Conservation (phyloP, 1,140 invertebrate genomes). For the Ips typographus region DNA sequence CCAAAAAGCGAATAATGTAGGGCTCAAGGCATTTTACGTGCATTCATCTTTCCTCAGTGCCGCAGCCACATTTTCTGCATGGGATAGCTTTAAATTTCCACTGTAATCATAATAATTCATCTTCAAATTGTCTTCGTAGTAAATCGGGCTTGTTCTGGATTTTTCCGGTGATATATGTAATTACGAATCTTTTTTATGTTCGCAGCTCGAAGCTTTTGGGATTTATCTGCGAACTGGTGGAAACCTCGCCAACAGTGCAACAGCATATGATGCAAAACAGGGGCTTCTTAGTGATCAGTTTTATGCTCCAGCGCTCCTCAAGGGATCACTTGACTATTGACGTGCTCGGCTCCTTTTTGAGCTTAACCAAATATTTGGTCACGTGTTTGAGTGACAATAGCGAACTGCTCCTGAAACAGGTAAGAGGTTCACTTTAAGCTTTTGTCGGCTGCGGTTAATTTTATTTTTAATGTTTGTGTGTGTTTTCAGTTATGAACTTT, state of each 20-base stretch:
- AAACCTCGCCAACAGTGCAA: slow-evolving; percentile 95
- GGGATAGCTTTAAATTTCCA: no score
- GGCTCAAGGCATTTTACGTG: no score
- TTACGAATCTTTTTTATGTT: not conserved
- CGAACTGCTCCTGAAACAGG: slow-evolving; percentile 93
- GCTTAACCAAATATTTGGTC: slow-evolving; percentile 94
- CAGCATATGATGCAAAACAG: slow-evolving; percentile 98
- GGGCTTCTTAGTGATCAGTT: slow-evolving; percentile 97
- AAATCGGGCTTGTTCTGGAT: no score
- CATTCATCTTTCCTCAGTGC: no score
- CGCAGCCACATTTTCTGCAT: no score
- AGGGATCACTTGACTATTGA: slow-evolving; percentile 92
- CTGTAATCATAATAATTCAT: no score
- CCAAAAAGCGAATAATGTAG: no score
- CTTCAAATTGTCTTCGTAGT: no score
- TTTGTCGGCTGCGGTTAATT: not conserved
- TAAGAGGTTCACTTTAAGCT: slow-evolving; percentile 52
- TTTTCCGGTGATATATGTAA: no score
- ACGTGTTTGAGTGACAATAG: slow-evolving; percentile 91
- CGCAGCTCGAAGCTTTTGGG: slow-evolving; percentile 93
- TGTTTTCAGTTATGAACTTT: not conserved
- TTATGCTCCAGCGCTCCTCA: slow-evolving; percentile 91
- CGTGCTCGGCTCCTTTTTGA: slow-evolving; percentile 89
- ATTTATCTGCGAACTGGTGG: slow-evolving; percentile 96
- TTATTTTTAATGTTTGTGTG: not conserved